phyloP scores from a whole-genome alignment of 2,113 vertebrate genomes.

The Bujurquina vittata region DNA sequence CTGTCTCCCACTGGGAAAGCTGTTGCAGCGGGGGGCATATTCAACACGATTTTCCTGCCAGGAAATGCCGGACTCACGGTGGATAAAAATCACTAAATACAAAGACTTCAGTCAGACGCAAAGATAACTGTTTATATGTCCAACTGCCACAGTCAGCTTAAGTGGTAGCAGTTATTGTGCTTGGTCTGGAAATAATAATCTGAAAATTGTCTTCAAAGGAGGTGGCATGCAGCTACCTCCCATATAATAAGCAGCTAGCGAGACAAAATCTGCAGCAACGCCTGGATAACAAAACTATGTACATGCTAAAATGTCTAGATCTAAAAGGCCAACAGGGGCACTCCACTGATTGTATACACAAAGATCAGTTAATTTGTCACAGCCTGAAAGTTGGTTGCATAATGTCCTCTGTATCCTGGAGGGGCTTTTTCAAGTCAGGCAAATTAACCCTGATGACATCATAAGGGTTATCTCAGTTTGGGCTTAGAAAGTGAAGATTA shows the following conservation, averaged over 20 bases:
- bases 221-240: not conserved
- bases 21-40: conserved; percentile 60
- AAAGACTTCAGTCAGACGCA: conserved; percentile 65
- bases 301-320: not conserved
- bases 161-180: conserved; percentile 34
- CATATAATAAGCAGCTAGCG: not conserved
- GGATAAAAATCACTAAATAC: conserved; percentile 62
- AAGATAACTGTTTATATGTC: conserved; percentile 57
- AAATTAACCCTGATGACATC: conserved; percentile 11
- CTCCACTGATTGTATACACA: not conserved
- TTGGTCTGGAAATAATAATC: conserved; percentile 15
- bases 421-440: not conserved
- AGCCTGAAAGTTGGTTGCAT: not conserved
- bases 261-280: not conserved
- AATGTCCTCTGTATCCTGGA: not conserved
- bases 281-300: not conserved
- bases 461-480: not conserved
- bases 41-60: conserved; percentile 63
- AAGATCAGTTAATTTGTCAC: not conserved
- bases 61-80: conserved; percentile 53
- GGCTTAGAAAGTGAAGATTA: conserved; percentile 4
- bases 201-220: conserved; percentile 11
- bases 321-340: not conserved
- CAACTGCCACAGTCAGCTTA: conserved; percentile 33
- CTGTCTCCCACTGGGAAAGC: conserved; percentile 62